Evolutionary conservation across 2,888 invertebrate genomes (phyloP), one percentile per base, ranked within the genome.

Genomic region (Meandrusa payeni): DNA sequence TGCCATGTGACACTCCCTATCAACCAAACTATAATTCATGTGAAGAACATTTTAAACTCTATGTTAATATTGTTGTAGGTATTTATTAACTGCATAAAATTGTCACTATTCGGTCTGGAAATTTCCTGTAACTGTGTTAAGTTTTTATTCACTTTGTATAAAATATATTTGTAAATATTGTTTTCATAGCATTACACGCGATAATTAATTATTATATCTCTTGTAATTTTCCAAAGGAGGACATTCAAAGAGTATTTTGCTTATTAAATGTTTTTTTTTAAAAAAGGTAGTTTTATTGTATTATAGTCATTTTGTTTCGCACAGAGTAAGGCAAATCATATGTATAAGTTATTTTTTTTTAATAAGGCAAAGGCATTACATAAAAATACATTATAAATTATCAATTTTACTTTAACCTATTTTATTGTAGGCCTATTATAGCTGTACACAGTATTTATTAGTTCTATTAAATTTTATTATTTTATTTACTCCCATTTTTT

Each of bases 1-100:
- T 81, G 82, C 76, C 81, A 78, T 80, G 82, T 79, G 83, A 79
- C 81, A 81, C 80, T 73, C 73, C 73, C 70, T 83, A 79, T 82
- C 81, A 60, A 65, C 70, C 61, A 64, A 81, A 76, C 75, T 67
- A 58, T 65, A 48, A 48, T 48, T 50, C 37, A 41, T 48, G 43
- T 48, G 44, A 50, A 36, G 5, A 41, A 45, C 37, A 45, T 39
- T 17, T 41, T 47, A 44, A 31, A 42, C 36, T 32, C 34, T 41
- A 27, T 13, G 11, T 24, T 46, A 26, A 34, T 39, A 17, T 13
- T 32, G 15, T 7, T 10, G 11, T 38, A 44, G 32, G 28, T 44
- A 48, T 51, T 44, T 51, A 44, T 45, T 47, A 37, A 47, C 22
- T 13, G 27, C 22, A 36, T 41, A 32, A 37, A 24, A 24, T 29